A percentile compares a stretch with the other conserved stretches of the same genome.
phyloP scores from a whole-genome alignment of 1,140 invertebrate species.

The Grapholita molesta region DNA sequence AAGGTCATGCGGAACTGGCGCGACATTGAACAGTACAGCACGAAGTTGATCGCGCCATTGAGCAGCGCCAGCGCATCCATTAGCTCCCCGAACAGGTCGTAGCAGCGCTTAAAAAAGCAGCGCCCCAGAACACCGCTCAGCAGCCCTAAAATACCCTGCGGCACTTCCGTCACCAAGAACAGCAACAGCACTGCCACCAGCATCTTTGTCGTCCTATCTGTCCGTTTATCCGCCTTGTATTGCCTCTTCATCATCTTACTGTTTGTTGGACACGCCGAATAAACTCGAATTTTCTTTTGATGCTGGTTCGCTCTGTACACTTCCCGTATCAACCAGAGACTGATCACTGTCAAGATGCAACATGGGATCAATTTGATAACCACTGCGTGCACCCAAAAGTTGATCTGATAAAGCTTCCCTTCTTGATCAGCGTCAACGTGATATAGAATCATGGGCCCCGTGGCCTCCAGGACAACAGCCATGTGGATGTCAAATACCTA shows the following conservation, averaged over 20 bases:
- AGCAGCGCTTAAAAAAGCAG: constrained; percentile 86
- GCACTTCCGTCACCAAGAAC: constrained; percentile 93
- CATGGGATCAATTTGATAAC: constrained; percentile 93
- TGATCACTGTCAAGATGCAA: constrained; percentile 88
- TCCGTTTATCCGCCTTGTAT: constrained; percentile 80
- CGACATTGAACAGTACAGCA: constrained; percentile 97
- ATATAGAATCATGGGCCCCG: constrained; percentile 79
- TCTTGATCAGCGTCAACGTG: constrained; percentile 82
- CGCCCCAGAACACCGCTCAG: constrained; percentile 85
- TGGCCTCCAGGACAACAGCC: constrained; percentile 55
- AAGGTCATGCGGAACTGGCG: constrained; percentile 94
- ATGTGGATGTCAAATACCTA: constrained; percentile 71
- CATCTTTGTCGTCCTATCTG: constrained; percentile 93
- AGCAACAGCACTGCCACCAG: constrained; percentile 91
- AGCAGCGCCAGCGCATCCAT: constrained; percentile 95
- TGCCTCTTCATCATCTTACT: constrained; percentile 82
- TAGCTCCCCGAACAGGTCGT: constrained; percentile 89
- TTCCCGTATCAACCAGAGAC: constrained; percentile 87
- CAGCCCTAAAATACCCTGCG: constrained; percentile 87
- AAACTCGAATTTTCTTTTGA: constrained; percentile 60
- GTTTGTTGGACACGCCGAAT: constrained; percentile 53
- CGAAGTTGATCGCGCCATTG: constrained; percentile 96
- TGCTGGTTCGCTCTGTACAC: constrained; percentile 76
- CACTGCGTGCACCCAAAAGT: constrained; percentile 93
- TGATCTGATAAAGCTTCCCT: constrained; percentile 79